These are phyloP conservation scores for Bombus waltoni DNA, from an alignment of 1,140 invertebrate species.

Conservation along the genomic window DNA sequence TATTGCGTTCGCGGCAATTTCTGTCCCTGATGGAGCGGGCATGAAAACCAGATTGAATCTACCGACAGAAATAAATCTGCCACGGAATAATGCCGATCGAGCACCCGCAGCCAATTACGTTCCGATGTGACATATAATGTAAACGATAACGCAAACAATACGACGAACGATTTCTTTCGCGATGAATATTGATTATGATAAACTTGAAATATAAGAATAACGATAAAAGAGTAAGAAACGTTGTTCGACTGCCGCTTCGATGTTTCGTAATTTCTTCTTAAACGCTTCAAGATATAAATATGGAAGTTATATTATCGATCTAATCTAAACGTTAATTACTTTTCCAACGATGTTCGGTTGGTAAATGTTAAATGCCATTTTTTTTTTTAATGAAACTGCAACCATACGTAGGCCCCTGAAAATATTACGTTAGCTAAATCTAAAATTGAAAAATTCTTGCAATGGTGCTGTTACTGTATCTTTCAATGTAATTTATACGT, in stretches of 20 bases:
- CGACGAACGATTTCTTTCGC: neutral
- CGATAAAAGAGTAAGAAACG: neutral
- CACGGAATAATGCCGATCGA: constrained; percentile 25
- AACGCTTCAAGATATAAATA: too few species aligned
- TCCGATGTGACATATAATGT: constrained; percentile 31
- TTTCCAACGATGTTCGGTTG: neutral
- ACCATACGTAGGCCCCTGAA: neutral
- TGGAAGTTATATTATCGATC: too few species aligned
- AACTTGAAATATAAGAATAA: neutral
- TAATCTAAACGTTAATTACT: neutral
- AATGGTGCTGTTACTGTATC: neutral
- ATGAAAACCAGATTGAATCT: constrained; percentile 49
- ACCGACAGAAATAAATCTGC: constrained; percentile 43
- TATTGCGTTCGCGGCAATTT: constrained; percentile 47
- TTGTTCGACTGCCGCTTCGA: too few species aligned
- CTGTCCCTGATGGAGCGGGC: constrained; percentile 29
- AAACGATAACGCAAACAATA: constrained; percentile 15
- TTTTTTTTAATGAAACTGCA: neutral
- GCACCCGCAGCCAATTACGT: constrained; percentile 33
- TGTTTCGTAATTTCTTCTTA: too few species aligned
- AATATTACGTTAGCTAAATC: neutral
- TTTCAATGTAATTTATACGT: neutral
- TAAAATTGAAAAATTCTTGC: neutral
- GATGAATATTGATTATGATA: neutral
- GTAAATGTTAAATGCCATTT: neutral